Conservation (phyloP, 1,140 invertebrate species). For the Bombus pascuorum region DNA sequence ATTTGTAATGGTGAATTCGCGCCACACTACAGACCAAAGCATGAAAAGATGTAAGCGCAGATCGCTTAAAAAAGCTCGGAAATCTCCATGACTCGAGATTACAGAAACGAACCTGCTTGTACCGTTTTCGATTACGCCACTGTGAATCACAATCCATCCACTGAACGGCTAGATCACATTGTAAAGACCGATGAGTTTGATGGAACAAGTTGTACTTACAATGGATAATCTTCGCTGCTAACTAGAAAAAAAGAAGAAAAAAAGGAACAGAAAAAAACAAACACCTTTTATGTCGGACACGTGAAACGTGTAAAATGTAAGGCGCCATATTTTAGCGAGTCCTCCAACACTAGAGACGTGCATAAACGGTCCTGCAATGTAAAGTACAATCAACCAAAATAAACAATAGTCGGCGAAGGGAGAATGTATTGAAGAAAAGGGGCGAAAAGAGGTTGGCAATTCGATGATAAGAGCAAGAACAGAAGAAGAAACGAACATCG, state of each 20-base stretch:
- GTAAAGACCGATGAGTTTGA: not conserved
- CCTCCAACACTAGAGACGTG: slow-evolving; percentile 20
- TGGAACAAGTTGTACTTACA: not conserved
- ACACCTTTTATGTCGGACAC: not conserved
- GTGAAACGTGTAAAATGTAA: slow-evolving; percentile 29
- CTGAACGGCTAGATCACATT: not conserved
- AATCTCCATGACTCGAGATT: slow-evolving; percentile 12
- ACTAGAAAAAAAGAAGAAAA: not conserved
- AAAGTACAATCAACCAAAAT: slow-evolving; percentile 31
- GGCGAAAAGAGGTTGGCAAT: slow-evolving; percentile 22
- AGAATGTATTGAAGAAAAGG: not conserved
- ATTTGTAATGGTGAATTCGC: slow-evolving; percentile 49
- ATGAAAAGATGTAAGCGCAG: not conserved
- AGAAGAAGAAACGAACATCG: not conserved
- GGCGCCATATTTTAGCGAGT: slow-evolving; percentile 21
- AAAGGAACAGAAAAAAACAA: too few species aligned
- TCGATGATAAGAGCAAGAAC: slow-evolving; percentile 37
- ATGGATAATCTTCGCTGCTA: not conserved
- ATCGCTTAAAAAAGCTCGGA: slow-evolving; percentile 19
- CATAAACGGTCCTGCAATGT: slow-evolving; percentile 30
- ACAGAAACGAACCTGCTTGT: not conserved
- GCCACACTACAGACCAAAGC: not conserved
- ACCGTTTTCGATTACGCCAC: not conserved
- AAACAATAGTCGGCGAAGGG: not conserved
- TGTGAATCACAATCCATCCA: not conserved